A percentile compares a stretch with the other conserved stretches of the same genome.
These are phyloP conservation scores for Siniperca undulata DNA, from an alignment of 2,797 vertebrate species.

Conservation along the genomic window DNA sequence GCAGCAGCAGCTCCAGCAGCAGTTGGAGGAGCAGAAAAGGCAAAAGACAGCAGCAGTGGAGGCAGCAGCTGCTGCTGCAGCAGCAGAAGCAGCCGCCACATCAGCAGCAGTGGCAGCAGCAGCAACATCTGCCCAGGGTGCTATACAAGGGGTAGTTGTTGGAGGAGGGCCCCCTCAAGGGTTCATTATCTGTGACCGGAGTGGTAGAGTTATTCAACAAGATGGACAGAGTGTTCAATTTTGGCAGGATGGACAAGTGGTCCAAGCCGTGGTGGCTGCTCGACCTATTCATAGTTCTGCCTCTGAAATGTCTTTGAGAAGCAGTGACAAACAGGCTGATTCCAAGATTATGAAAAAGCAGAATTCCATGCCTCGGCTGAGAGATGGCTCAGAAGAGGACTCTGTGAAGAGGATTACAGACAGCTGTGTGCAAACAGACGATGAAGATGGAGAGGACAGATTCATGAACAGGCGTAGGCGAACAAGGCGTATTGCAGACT, in stretches of 20 bases:
- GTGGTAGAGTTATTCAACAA: slow-evolving; percentile 88
- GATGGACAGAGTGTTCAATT: slow-evolving; percentile 94
- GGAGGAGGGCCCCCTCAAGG: slow-evolving; percentile 83
- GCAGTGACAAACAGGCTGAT: slow-evolving; percentile 90
- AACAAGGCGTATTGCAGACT: slow-evolving; percentile 93
- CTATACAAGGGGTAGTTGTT: slow-evolving; percentile 90
- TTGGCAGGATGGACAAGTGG: slow-evolving; percentile 90
- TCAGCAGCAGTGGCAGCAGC: slow-evolving; percentile 90
- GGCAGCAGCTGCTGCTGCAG: slow-evolving; percentile 87
- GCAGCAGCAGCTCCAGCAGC: slow-evolving; percentile 98
- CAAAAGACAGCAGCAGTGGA: slow-evolving; percentile 92
- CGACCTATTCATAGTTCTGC: slow-evolving; percentile 94
- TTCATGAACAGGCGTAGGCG: slow-evolving; percentile 93
- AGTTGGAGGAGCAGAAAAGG: slow-evolving; percentile 97
- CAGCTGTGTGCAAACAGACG: slow-evolving; percentile 97
- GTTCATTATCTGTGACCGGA: slow-evolving; percentile 90
- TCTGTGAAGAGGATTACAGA: slow-evolving; percentile 91
- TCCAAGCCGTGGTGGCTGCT: slow-evolving; percentile 87
- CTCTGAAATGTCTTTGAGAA: slow-evolving; percentile 97
- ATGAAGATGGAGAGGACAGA: slow-evolving; percentile 95
- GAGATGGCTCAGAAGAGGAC: slow-evolving; percentile 92
- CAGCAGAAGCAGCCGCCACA: slow-evolving; percentile 90
- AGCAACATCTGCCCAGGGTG: slow-evolving; percentile 91
- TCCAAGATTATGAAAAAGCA: slow-evolving; percentile 92
- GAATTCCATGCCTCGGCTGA: slow-evolving; percentile 96